phyloP scores from a whole-genome alignment of 2,113 vertebrate genomes.

The Conger conger region DNA sequence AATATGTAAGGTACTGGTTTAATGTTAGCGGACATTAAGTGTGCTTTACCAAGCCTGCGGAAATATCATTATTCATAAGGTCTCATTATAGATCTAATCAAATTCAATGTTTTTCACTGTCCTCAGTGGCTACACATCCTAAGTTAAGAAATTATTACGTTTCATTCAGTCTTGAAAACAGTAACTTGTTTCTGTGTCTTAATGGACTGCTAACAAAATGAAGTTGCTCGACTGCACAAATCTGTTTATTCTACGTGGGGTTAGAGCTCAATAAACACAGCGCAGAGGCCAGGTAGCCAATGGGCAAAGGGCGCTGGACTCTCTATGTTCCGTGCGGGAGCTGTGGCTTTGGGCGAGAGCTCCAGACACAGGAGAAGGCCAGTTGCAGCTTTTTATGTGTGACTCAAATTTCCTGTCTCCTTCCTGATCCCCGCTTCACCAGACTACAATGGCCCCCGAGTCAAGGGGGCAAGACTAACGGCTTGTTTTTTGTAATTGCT shows the following conservation, averaged over 20 bases:
- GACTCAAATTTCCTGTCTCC: conserved; percentile 94
- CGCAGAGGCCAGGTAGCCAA: conserved; percentile 66
- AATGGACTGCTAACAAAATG: background rate
- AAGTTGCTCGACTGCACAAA: background rate
- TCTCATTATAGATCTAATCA: no score
- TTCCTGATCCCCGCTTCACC: conserved; percentile 81
- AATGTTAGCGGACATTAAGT: background rate
- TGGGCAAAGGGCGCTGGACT: conserved; percentile 71
- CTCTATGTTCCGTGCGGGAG: conserved; percentile 70
- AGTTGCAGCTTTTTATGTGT: conserved; percentile 78
- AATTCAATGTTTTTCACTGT: no score
- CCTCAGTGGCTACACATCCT: background rate
- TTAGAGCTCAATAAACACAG: conserved; percentile 69
- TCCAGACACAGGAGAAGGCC: conserved; percentile 59
- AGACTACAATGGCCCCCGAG: conserved; percentile 81
- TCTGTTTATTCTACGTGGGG: conserved; percentile 47
- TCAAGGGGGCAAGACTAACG: conserved; percentile 50
- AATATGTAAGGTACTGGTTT: background rate
- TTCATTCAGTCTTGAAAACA: background rate
- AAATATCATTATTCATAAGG: no score
- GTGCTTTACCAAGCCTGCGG: no score
- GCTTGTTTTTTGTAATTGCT: conserved; percentile 61
- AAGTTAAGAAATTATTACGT: background rate
- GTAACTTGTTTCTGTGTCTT: background rate
- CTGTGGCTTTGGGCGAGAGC: conserved; percentile 69